Base-by-base conservation (phyloP, 2,797 vertebrate genomes). In the Macrochelys suwanniensis region DNA sequence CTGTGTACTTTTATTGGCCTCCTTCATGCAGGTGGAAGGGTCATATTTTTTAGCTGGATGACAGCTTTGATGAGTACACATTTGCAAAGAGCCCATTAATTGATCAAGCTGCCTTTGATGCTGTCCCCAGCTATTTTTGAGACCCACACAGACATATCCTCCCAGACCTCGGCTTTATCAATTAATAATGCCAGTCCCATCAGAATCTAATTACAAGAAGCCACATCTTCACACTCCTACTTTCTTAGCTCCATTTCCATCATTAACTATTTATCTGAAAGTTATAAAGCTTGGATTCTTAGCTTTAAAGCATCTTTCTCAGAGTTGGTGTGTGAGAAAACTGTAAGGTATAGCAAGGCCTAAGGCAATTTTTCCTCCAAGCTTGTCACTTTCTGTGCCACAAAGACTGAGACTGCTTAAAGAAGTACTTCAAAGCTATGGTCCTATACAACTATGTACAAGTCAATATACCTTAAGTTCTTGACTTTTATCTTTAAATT, bases 181-280 rank as follows among this genome's bases (percentile, higher is more conserved):
- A 99, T 99, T 99, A 99, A 99, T 99, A 99, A 99, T 99, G 98
- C 97, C 97, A 99, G 99, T 99, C 99, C 99, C 99, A 99, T 99
- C 98, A 98, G 98, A 99, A 98, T 98, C 99, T 99, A 99, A 99
- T 99, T 99, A 99, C 98, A 98, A 97, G 98, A 99, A 99, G 99
- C 98, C 99, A 99, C 99, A 99, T 98, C 98, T 99, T 99, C 98
- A 98, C 98, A 98, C 98, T 98, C 98, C 98, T 98, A 98, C 98
- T 98, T 98, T 98, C 98, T 98, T 98, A 98, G 98, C 98, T 99
- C 98, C 98, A 99, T 98, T 98, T 98, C 98, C 97, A 98, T 99
- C 99, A 99, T 99, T 99, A 99, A 99, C 99, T 99, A 99, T 99
- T 99, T 98, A 99, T 99, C 98, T 98, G 98, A 97, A 99, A 99